Evolutionary conservation across 2,888 invertebrate genomes (phyloP).

Genomic region (Aphidius colemani): DNA sequence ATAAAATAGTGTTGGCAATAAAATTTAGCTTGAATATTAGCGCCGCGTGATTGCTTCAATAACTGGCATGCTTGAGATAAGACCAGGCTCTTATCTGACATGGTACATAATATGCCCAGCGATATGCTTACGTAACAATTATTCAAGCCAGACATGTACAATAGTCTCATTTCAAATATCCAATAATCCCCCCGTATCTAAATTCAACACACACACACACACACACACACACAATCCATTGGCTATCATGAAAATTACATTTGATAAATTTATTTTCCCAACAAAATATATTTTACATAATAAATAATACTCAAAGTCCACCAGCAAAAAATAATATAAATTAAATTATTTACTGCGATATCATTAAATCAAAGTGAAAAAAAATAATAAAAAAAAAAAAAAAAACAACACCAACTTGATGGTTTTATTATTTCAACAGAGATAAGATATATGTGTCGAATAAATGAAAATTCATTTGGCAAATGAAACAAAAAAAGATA

Average conservation of each 20-base stretch:
- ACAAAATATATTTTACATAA: no score
- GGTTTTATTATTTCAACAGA: no score
- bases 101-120: conserved; percentile 32
- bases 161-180: conserved; percentile 32
- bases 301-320: no score
- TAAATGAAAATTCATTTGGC: no score
- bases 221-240: not conserved
- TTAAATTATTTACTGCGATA: no score
- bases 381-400: not conserved
- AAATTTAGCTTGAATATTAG: conserved; percentile 32
- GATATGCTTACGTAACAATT: conserved; percentile 27
- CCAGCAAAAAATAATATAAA: no score
- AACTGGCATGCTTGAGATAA: conserved; percentile 42
- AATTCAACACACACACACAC: no score
- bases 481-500: no score
- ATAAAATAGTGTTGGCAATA: conserved; percentile 24
- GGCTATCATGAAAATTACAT: not conserved
- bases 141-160: conserved; percentile 32
- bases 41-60: conserved; percentile 37
- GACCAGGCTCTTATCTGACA: conserved; percentile 40
- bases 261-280: not conserved
- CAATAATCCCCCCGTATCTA: not conserved
- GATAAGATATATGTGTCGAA: no score
- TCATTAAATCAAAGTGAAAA: no score
- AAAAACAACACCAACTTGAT: no score